A percentile compares a stretch with the other conserved stretches of the same genome.
These are phyloP conservation scores for Diphyllodes magnificus DNA, from an alignment of 2,113 vertebrate species.

Conservation along the genomic window DNA sequence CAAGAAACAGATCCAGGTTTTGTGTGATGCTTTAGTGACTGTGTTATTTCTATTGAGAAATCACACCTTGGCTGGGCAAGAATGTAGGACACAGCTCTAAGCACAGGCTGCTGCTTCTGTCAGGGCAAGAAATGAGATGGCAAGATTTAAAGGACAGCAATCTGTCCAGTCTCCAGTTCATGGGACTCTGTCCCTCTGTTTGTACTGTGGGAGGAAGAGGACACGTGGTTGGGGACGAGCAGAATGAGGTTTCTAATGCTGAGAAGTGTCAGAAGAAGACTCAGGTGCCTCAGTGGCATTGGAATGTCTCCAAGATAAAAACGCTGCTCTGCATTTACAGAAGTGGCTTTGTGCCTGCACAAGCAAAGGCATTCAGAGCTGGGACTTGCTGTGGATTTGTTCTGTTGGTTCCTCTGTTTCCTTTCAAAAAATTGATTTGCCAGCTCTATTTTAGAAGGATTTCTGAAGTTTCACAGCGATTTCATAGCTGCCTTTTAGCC, in stretches of 20 bases:
- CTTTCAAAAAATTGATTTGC: neutral
- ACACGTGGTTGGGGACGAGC: neutral
- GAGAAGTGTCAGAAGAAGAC: neutral
- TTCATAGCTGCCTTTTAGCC: neutral
- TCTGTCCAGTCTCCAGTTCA: neutral
- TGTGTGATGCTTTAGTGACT: neutral
- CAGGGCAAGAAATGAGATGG: neutral
- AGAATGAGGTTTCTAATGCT: neutral
- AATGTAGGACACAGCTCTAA: conserved; percentile 11
- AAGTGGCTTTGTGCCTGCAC: neutral
- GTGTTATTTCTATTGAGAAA: conserved; percentile 13
- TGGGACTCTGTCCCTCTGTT: neutral
- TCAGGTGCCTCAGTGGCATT: neutral
- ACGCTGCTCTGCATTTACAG: neutral
- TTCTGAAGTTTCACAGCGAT: neutral
- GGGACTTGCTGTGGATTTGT: neutral
- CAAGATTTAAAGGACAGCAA: neutral
- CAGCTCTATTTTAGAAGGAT: neutral
- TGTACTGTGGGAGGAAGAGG: neutral
- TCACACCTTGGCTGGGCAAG: neutral
- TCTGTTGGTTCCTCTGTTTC: neutral
- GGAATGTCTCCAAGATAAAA: neutral
- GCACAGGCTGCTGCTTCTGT: neutral
- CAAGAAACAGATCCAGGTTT: neutral
- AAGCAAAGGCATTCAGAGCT: neutral